phyloP scores from a whole-genome alignment of 1,140 invertebrate species.

The Xylocopa sonorina region DNA sequence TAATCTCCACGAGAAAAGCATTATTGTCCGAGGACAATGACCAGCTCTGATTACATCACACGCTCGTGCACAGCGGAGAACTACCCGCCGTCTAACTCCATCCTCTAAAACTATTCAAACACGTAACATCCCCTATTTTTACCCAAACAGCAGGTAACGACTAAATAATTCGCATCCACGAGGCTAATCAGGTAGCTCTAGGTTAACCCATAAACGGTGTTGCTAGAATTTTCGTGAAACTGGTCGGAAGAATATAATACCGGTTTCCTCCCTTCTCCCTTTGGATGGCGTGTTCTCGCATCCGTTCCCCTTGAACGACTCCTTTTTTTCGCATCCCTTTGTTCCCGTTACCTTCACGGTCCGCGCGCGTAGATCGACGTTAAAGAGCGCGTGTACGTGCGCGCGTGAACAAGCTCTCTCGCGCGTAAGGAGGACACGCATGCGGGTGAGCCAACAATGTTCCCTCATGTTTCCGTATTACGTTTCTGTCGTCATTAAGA shows the following conservation, averaged over 20 bases:
- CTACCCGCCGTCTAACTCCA: no score
- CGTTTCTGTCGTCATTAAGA: conserved; percentile 46
- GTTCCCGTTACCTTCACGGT: not conserved
- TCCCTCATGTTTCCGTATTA: conserved; percentile 53
- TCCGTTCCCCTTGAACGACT: not conserved
- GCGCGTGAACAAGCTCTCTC: conserved; percentile 1
- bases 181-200: no score
- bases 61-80: not conserved
- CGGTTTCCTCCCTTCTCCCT: not conserved
- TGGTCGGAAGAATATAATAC: no score
- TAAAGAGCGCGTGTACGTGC: conserved; percentile 12
- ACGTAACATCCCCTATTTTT: no score
- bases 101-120: no score
- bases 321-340: not conserved
- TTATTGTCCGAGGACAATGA: not conserved
- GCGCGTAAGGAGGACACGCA: conserved; percentile 27
- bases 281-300: not conserved
- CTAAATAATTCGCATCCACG: no score
- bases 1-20: not conserved
- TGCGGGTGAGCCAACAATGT: conserved; percentile 59
- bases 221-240: no score
- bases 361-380: not conserved
- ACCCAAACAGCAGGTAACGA: no score
- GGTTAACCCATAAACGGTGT: no score
- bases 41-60: not conserved